These are phyloP conservation scores for Aethes cnicana DNA, from an alignment of 2,888 invertebrate species.

Conservation along the genomic window DNA sequence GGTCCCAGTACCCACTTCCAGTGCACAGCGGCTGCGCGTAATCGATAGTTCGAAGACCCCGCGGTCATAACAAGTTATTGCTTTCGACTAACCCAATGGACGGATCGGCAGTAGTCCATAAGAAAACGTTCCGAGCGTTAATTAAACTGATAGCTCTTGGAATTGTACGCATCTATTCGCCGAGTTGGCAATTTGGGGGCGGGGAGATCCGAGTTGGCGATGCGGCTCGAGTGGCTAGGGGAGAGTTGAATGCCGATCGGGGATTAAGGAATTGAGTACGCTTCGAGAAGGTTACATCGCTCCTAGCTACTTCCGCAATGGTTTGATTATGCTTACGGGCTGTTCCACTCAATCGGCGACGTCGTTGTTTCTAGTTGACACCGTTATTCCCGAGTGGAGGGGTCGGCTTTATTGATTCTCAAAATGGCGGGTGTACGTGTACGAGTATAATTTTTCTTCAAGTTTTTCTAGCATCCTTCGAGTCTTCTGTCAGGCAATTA, in stretches of 20 bases:
- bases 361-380: slow-evolving; percentile 23
- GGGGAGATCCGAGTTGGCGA: slow-evolving; percentile 16
- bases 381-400: slow-evolving; percentile 12
- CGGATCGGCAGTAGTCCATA: slow-evolving; percentile 39
- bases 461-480: too few relatives aligned
- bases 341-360: slow-evolving; percentile 26
- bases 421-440: too few relatives aligned
- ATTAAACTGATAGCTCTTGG: slow-evolving; percentile 47
- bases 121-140: slow-evolving; percentile 47
- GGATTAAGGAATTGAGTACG: slow-evolving; percentile 29
- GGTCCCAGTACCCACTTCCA: slow-evolving; percentile 10
- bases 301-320: slow-evolving; percentile 22
- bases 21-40: slow-evolving; percentile 36
- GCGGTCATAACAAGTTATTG: slow-evolving; percentile 52
- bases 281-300: slow-evolving; percentile 25
- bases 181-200: slow-evolving; percentile 30
- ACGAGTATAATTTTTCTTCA: too few relatives aligned
- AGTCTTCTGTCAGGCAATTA: too few relatives aligned
- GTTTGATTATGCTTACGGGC: slow-evolving; percentile 30
- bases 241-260: slow-evolving; percentile 28
- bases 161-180: slow-evolving; percentile 31
- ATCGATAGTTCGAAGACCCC: slow-evolving; percentile 62
- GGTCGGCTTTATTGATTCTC: slow-evolving; percentile 24
- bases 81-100: slow-evolving; percentile 43
- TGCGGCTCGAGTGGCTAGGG: slow-evolving; percentile 15